Evolutionary conservation across 30 jellyfish, hydroid and myxozoan species (phyloP).

Genomic region (Sanderia malayensis): DNA sequence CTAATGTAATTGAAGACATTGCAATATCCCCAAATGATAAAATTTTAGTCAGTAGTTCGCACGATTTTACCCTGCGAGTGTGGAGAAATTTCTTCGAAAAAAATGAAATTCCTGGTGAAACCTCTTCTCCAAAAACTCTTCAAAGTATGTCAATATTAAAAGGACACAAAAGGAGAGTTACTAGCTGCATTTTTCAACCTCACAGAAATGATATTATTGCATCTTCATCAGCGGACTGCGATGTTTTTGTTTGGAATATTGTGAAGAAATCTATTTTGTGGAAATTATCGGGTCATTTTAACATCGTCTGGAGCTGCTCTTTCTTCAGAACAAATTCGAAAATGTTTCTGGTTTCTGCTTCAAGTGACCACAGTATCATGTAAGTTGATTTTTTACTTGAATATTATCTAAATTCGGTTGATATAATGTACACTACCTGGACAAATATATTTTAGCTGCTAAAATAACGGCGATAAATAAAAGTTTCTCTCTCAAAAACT

Average conservation of each 20-base stretch:
- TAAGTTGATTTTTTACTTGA: background rate
- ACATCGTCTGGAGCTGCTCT: conserved; percentile 47
- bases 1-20: conserved; percentile 24
- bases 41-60: conserved; percentile 35
- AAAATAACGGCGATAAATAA: too few species aligned
- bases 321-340: conserved; percentile 8
- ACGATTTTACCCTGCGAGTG: conserved; percentile 34
- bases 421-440: too few species aligned
- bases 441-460: too few species aligned
- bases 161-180: conserved; percentile 42
- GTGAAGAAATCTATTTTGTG: background rate
- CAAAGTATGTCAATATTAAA: conserved; percentile 2
- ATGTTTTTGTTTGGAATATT: conserved; percentile 31
- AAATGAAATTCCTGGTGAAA: background rate
- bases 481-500: too few species aligned
- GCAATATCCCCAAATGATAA: conserved; percentile 28
- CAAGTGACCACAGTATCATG: conserved; percentile 61
- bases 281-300: conserved; percentile 34
- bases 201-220: conserved; percentile 41
- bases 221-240: conserved; percentile 45
- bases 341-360: conserved; percentile 22
- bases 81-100: conserved; percentile 14
- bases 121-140: background rate
- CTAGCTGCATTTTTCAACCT: conserved; percentile 35
- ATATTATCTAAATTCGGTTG: background rate